Base-by-base conservation (phyloP, 2,113 vertebrate genomes). In the Siphamia tubifer region DNA sequence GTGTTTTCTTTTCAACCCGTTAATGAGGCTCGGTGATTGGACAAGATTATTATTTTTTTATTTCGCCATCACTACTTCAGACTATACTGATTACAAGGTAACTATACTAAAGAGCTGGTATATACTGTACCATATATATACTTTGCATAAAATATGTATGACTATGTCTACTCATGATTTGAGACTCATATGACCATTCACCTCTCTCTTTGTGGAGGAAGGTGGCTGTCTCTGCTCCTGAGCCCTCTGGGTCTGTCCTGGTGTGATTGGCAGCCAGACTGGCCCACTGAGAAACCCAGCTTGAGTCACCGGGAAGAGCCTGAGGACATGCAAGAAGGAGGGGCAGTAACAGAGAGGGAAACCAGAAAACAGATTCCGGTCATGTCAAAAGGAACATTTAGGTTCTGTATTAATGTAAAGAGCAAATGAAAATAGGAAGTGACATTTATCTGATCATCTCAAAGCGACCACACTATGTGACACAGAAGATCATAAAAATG, bases 221-320 rank as follows among this genome's bases (percentile, higher is more conserved):
- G 32, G 87, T 57, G 52, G 90, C 87, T 8, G 95, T 88, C 53
- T 96, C 95, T 75, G 93, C 73, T 62, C 92, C 92, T 8, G 93
- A 90, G 61, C 96, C 95, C 85, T 95, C 96, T 70, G 94, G 94
- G 57, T 98, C 96, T 57, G 95, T 96, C 82, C 91, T 93, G 43
- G 95, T 96, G 78, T 99, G 96, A 91, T 95, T 97, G 71, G 96
- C 95, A 87, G 97, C 94, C 84, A 98, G 81, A 91, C 94, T 96
- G 76, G 98, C 96, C 98, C 98, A 99, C 27, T 99, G 94, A 10
- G 96, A 99, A 19, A 97, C 95, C 98, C 98, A 98, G 9, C 92
- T 94, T 2, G 92, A 87, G 42, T 92, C 89, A 77, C 92, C 93
- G 83, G 93, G 64, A 45, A 83, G 62, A 70, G 71, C 79, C 93